Evolutionary conservation across 2,888 invertebrate genomes (phyloP), one percentile per base, ranked within the genome.

Genomic region (Tenthredo amoena): DNA sequence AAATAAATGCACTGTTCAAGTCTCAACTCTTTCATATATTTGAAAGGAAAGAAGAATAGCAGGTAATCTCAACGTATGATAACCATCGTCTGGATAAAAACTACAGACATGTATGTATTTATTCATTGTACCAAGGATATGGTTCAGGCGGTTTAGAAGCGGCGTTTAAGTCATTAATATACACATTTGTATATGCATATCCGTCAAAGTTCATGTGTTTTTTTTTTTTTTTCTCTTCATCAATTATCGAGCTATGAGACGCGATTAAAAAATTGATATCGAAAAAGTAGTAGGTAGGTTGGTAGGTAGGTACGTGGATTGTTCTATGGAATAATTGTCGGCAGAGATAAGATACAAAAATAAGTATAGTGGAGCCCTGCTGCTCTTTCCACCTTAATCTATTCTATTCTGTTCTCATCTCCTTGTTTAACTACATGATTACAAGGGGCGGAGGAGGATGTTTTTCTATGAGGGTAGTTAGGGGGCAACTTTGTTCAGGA

Each of bases 321-420:
- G 43, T 82, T 81, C 37, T 81, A 81, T 76, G 83, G 77, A 81
- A 76, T 84, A 85, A 65, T 82, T 85, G 84, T 68, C 68, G 74
- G 83, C 50, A 86, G 86, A 89, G 87, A 88, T 87, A 88, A 85
- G 85, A 89, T 89, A 90, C 84, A 89, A 89, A 89, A 90, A 90
- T 89, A 89, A 89, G 87, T 87, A 86, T 86, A 85, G 87, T 88
- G 86, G 87, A 83, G 87, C 76, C 85, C 83, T 84, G 84, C 81
- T 84, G 83, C 65, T 86, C 72, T 62, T 65, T 84, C 62, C 26
- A 68, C 71, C 71, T 79, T 68, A 71, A 85, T 85, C 68, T 85
- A 85, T 47, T 31, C 82, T 85, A 85, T 71, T 50, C 82, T 71
- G 81, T 47, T 85, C 26, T 58, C 40, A 31, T 76, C 31, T 47